A percentile compares a stretch with the other conserved stretches of the same genome.
phyloP scores from a whole-genome alignment of 2,113 vertebrate species.

The Nannospalax galili region DNA sequence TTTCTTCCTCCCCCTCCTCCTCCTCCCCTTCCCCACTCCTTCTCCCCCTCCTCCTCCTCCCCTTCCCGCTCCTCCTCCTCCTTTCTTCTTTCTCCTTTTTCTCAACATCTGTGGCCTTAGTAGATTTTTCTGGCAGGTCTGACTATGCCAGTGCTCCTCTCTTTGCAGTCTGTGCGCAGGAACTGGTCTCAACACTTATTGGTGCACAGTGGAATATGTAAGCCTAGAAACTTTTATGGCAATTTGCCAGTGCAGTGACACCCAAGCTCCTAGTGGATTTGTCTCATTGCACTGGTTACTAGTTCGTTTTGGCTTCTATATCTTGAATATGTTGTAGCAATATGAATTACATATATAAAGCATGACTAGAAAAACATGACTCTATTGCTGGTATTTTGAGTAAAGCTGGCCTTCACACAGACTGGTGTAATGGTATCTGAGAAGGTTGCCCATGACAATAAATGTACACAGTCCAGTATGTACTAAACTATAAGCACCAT shows the following conservation, averaged over 20 bases:
- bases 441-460: neutral
- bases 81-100: no score
- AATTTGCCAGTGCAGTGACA: neutral
- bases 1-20: neutral
- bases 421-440: neutral
- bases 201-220: neutral
- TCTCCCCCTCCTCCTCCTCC: rapidly evolving
- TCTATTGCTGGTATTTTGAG: neutral
- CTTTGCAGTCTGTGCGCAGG: neutral
- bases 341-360: neutral
- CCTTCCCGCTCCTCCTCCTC: neutral
- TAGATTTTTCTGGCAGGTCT: neutral
- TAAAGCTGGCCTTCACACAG: neutral
- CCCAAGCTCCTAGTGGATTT: neutral
- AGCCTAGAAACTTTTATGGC: neutral
- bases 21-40: neutral
- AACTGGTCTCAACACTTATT: neutral
- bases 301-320: neutral
- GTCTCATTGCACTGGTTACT: neutral
- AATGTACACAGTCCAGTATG: neutral
- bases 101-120: neutral
- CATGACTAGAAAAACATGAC: neutral
- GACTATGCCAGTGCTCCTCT: neutral
- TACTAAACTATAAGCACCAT: neutral
- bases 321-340: neutral